Evolutionary conservation across 2,888 invertebrate species (phyloP).

Genomic region (Cephalotes varians): DNA sequence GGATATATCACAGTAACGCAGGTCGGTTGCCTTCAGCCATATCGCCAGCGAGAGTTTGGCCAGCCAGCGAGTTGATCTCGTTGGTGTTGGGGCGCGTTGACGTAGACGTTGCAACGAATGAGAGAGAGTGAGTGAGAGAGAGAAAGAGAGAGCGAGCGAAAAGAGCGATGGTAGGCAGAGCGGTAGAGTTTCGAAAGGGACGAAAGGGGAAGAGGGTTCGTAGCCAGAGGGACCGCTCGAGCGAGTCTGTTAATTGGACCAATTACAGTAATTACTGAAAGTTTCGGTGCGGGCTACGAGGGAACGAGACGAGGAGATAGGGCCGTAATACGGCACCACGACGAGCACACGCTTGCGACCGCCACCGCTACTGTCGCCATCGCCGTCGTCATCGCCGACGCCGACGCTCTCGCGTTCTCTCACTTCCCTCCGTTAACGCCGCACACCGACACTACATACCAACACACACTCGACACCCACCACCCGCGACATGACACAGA

Average conservation of each 20-base stretch:
- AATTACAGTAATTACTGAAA: slow-evolving; percentile 86
- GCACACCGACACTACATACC: slow-evolving; percentile 60
- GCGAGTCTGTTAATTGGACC: slow-evolving; percentile 86
- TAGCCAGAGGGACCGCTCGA: slow-evolving; percentile 81
- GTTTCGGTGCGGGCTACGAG: slow-evolving; percentile 82
- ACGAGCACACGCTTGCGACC: slow-evolving; percentile 63
- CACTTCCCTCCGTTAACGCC: slow-evolving; percentile 71
- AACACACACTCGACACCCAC: slow-evolving; percentile 58
- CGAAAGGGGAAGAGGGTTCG: slow-evolving; percentile 70
- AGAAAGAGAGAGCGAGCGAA: slow-evolving; percentile 51
- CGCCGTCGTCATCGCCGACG: neutral
- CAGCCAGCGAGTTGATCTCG: slow-evolving; percentile 57
- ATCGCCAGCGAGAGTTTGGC: slow-evolving; percentile 66
- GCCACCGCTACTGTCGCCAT: slow-evolving; percentile 65
- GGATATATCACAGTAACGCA: slow-evolving; percentile 63
- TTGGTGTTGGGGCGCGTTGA: slow-evolving; percentile 68
- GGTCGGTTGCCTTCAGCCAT: slow-evolving; percentile 72
- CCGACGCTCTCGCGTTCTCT: slow-evolving; percentile 60
- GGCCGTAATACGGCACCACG: slow-evolving; percentile 77
- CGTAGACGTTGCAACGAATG: slow-evolving; percentile 57
- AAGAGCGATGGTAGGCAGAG: slow-evolving; percentile 57
- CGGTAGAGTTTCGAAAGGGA: slow-evolving; percentile 48
- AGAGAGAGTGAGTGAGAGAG: slow-evolving; percentile 54
- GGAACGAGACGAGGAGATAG: slow-evolving; percentile 71
- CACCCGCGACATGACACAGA: slow-evolving; percentile 73